phyloP scores from a whole-genome alignment of 1,140 invertebrate genomes.

The Drosophila nigrodunni region DNA sequence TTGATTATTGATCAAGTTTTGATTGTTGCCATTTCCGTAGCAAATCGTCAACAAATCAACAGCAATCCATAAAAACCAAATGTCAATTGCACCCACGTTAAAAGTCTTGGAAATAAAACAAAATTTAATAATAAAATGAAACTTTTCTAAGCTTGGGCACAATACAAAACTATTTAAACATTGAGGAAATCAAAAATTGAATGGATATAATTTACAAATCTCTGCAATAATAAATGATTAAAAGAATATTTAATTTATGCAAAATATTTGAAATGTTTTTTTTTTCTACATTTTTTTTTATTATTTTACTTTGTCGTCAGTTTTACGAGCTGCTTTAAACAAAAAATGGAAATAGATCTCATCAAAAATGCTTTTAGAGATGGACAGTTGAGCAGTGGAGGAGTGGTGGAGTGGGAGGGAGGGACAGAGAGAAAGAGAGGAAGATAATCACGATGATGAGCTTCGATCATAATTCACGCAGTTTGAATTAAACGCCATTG shows the following conservation, averaged over 20 bases:
- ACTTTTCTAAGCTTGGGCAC: neutral
- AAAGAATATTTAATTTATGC: slow-evolving; percentile 62
- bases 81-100: slow-evolving; percentile 8
- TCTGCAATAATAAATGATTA: neutral
- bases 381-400: neutral
- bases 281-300: neutral
- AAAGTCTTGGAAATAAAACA: slow-evolving; percentile 1
- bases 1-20: slow-evolving; percentile 23
- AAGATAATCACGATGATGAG: slow-evolving; percentile 58
- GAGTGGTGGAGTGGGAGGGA: neutral
- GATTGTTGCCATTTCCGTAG: slow-evolving; percentile 36
- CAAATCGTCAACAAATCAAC: slow-evolving; percentile 7
- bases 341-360: slow-evolving; percentile 2
- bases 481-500: slow-evolving; percentile 76
- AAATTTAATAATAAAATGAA: slow-evolving; percentile 7
- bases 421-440: slow-evolving; percentile 34
- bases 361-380: neutral
- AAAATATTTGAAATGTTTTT: slow-evolving; percentile 68
- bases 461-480: slow-evolving; percentile 68
- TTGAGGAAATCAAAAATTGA: neutral
- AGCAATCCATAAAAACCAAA: slow-evolving; percentile 3
- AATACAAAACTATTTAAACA: neutral
- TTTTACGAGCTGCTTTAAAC: slow-evolving; percentile 32
- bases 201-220: slow-evolving; percentile 46
- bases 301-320: slow-evolving; percentile 21